phyloP scores from a whole-genome alignment of 2,888 invertebrate genomes.

The Dicroscelio sp. region DNA sequence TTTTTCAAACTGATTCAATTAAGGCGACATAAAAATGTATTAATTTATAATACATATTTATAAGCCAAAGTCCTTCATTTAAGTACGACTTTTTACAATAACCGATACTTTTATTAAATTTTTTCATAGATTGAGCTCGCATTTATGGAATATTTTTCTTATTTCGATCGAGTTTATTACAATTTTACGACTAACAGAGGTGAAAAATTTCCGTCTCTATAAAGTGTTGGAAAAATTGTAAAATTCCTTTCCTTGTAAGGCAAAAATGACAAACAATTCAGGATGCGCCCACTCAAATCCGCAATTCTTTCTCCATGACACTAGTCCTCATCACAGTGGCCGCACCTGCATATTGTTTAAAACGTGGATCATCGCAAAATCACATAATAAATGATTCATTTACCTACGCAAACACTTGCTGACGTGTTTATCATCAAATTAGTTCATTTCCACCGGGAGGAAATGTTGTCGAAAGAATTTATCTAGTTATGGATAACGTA shows the following conservation, averaged over 20 bases:
- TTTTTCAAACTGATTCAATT: slow-evolving; percentile 2
- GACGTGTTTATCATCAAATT: slow-evolving; percentile 44
- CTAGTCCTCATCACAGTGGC: slow-evolving; percentile 84
- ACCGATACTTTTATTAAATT: no score
- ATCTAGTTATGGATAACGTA: no score
- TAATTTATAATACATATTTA: slow-evolving; percentile 26
- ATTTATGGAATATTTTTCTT: no score
- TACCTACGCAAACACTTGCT: slow-evolving; percentile 85
- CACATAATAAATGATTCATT: slow-evolving; percentile 79
- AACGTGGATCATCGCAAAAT: slow-evolving; percentile 59
- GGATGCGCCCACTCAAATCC: slow-evolving; percentile 69
- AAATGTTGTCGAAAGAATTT: no score
- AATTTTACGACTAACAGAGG: no score
- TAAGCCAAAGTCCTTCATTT: not conserved
- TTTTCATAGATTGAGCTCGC: not conserved
- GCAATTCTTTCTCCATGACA: slow-evolving; percentile 85
- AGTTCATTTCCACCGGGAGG: no score
- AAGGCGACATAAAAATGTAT: not conserved
- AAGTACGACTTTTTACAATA: not conserved
- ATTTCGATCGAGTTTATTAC: no score
- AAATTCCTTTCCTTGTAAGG: slow-evolving; percentile 49
- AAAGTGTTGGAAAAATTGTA: no score
- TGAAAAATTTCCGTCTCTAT: not conserved
- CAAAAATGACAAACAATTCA: slow-evolving; percentile 55
- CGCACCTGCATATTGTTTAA: slow-evolving; percentile 88